Conservation (phyloP, 2,113 vertebrate species). For the Phaethornis superciliosus region DNA sequence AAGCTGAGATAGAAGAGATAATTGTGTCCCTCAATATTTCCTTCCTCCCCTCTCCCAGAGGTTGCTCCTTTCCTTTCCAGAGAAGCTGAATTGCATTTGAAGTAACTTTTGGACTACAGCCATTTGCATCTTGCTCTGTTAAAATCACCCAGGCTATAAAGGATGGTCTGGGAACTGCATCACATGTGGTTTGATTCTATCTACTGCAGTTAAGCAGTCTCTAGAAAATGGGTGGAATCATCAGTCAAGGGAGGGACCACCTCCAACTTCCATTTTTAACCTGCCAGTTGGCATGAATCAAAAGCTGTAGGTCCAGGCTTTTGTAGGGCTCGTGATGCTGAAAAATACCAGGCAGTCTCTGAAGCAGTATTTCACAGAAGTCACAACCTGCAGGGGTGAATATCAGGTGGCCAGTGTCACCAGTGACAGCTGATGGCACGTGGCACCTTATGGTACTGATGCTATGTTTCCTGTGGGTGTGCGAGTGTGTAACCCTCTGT, state of each 20-base stretch:
- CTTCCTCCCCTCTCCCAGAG: neutral
- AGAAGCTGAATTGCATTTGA: neutral
- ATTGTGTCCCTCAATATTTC: neutral
- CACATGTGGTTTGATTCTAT: neutral
- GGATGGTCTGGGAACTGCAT: neutral
- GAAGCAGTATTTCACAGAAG: neutral
- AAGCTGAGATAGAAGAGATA: neutral
- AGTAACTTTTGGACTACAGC: neutral
- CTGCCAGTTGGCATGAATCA: neutral
- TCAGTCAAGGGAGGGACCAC: neutral
- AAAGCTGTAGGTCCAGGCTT: neutral
- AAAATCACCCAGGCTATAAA: neutral
- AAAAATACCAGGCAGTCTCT: neutral
- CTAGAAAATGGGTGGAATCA: neutral
- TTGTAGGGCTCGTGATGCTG: neutral
- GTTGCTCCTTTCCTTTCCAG: neutral
- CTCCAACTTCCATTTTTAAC: neutral
- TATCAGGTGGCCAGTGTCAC: neutral
- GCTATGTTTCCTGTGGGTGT: neutral
- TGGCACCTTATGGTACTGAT: rapidly evolving
- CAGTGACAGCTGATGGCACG: rapidly evolving
- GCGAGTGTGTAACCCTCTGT: neutral
- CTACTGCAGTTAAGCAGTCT: neutral
- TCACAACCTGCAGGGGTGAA: neutral
- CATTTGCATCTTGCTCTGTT: neutral